Evolutionary conservation across 2,888 invertebrate species (phyloP), one percentile per base, ranked within the genome.

Genomic region (Meteorus colon): DNA sequence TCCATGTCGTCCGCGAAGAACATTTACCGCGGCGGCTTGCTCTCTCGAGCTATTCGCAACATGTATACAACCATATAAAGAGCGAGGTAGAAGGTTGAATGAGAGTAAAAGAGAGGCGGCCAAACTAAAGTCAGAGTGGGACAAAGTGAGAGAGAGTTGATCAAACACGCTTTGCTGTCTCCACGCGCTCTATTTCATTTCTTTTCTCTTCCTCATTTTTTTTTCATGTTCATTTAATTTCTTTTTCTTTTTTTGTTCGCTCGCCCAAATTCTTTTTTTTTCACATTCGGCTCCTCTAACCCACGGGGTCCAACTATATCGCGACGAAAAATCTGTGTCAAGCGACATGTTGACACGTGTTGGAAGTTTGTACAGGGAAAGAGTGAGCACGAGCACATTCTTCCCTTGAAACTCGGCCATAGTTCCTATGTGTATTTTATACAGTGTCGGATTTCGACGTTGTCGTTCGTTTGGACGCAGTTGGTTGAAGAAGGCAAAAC

Each of bases 261-360:
- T 24, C 24, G 24, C 1, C 24, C 34, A 4, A 34, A 4, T 34
- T 34, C 34, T 45, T 71, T 72, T 72, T 72, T 62, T n/a, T 69
- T 63, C 62, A 45, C 67, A 67, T 45, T 60, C 31, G 29, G 24
- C 48, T 48, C 65, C 5, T 29, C 66, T 48, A 72, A 63, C 63
- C 63, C 63, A 37, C 74, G 37, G 73, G 75, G 63, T 76, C 80
- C 75, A 81, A 79, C 75, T 73, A 82, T 87, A 87, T 86, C 84
- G 81, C 77, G 80, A 77, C 83, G 86, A 86, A 87, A 87, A 87
- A 87, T 87, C 87, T 87, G 85, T 87, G 87, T 87, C 87, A 86
- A 84, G 83, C 84, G 84, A 84, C 86, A 86, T 86, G 87, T 87
- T 87, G 87, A 87, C 87, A 87, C 86, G 85, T 86, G 87, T 87